Base-by-base conservation (phyloP, 2,888 invertebrate genomes). In the Chrysolina haemoptera region DNA sequence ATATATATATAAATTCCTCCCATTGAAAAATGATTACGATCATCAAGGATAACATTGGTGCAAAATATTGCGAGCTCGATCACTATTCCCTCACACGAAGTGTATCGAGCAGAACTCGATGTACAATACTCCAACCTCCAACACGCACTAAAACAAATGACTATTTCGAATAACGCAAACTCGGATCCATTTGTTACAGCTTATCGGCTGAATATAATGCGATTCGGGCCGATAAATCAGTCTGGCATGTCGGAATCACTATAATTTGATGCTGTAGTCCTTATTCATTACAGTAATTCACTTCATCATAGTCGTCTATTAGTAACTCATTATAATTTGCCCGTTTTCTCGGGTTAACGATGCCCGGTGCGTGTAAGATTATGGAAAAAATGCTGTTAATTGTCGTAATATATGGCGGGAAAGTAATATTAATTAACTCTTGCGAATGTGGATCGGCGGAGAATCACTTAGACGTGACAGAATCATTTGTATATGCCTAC, bases 261-360 rank as follows among this genome's bases (percentile, higher is more conserved):
- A 79, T 77, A 76, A 78, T 75, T 77, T 81, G 78, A 78, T 80
- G 78, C 73, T 41, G 62, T 41, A 66, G 71, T 75, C 68, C 76
- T 63, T 73, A 79, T 79, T 79, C 76, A 80, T 80, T 79, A 81
- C 55, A 43, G 70, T 77, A 76, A 76, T 75, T 71, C 76, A 75
- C 73, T 78, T 73, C 75, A 75, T 71, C 46, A 35, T 68, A 40
- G 62, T 18, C 50, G 20, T 40, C 66, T 63, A 68, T 68, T 72
- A 72, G 46, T 41, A 50, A 43, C 72, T 72, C 72, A 63, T 72
- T 72, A 68, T 53, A 48, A 55, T 53, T 53, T 63, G 70, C 35
- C 64, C 35, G 59, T 22, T 69, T 62, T 43, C 40, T 70, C 50
- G 55, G 53, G 53, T 53, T 67, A 35, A 53, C 67, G 35, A 67